Base-by-base conservation (phyloP, 2,888 invertebrate genomes). In the Melangyna quadrimaculata region DNA sequence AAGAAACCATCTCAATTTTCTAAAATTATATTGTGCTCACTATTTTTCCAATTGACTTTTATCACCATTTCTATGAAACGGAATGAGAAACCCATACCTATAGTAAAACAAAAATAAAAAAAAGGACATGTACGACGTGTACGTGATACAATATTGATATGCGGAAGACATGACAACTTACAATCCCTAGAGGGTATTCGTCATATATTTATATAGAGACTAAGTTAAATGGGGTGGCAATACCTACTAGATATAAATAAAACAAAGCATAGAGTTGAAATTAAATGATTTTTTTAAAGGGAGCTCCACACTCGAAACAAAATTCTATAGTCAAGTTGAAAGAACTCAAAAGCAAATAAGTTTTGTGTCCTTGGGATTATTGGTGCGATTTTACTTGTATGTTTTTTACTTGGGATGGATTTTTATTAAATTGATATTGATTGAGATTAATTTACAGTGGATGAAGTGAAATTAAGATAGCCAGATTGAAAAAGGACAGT, bases 121-220 rank as follows among this genome's bases (percentile, higher is more conserved):
- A 37, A 19, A 32, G 17, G 67, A 35, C 22, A 67, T 51, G 19
- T 45, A 14, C 45, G 5, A 27, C 9, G 19, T 19, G 45, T 19
- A 72, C 69, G 72, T 72, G 67, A 69, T 70, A 45, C 37, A 61
- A 67, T 80, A 74, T 80, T 75, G 70, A 80, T 70, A 75, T 63
- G 35, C 9, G 69, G 29, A 45, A 80, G 37, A 45, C 69, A 70
- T 63, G 67, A 43, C 73, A 70, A 63, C 74, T 63, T 10, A 55
- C 29, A 32, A 65, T 70, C 79, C 67, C 69, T 32, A 7, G 73
- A 74, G 61, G 43, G 43, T 7, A 9, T n/a, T 27, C 40, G 40
- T 37, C 27, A 73, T n/a, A 32, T 19, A 65, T 4, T 12, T 5
- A 57, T 4, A 55, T 12, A 19, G n/a, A 9, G 40, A 53, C 8